Percentiles rank a stretch among this genome's conserved stretches.
These are phyloP conservation scores for Trogon surrucura DNA, from an alignment of 2,113 vertebrate genomes.

Conservation along the genomic window DNA sequence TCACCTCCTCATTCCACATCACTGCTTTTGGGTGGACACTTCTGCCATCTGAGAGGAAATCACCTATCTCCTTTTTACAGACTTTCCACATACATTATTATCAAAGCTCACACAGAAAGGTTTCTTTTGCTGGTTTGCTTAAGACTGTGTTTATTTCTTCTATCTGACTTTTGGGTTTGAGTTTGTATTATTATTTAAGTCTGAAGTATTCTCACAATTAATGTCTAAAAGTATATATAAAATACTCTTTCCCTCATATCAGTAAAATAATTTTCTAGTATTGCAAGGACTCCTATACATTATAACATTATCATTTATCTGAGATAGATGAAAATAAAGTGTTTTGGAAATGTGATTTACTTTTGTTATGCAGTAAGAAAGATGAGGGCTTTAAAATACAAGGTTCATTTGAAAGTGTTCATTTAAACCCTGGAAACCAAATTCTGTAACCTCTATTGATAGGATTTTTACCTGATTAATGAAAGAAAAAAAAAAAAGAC, in stretches of 20 bases:
- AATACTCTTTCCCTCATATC: background rate
- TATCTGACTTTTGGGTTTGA: background rate
- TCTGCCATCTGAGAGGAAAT: background rate
- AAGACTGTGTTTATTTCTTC: background rate
- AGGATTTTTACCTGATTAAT: background rate
- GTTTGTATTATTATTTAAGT: background rate
- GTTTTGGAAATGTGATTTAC: background rate
- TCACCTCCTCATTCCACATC: background rate
- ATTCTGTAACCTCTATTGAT: background rate
- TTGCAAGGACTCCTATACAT: background rate
- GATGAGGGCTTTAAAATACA: background rate
- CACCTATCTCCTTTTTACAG: background rate
- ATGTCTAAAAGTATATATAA: background rate
- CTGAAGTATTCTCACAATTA: background rate
- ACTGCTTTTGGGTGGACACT: background rate
- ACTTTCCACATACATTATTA: background rate
- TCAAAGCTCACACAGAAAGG: background rate
- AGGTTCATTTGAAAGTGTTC: background rate
- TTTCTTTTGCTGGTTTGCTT: background rate
- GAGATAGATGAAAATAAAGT: background rate
- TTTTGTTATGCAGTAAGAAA: background rate
- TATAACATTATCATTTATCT: background rate
- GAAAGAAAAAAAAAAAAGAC: background rate
- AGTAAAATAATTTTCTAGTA: background rate
- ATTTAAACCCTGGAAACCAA: slow-evolving; percentile 9